phyloP scores from a whole-genome alignment of 2,888 invertebrate species.

The Toxonevra muliebris region DNA sequence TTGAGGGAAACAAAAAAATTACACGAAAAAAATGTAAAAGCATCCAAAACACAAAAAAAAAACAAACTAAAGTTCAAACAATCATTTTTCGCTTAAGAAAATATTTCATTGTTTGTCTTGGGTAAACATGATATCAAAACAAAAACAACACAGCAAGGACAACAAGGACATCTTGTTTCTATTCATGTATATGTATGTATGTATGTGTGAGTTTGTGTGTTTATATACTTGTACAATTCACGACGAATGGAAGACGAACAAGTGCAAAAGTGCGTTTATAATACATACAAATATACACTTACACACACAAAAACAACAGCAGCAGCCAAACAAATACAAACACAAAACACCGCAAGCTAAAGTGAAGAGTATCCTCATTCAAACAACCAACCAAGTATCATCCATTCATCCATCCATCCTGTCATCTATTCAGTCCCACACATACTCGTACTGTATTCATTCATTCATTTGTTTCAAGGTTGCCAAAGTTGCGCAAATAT shows the following conservation, averaged over 20 bases:
- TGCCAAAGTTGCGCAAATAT: no score
- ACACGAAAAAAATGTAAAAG: slow-evolving; percentile 20
- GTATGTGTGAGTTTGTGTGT: neutral
- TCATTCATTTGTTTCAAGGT: no score
- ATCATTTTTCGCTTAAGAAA: slow-evolving; percentile 52
- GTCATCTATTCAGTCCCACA: slow-evolving; percentile 20
- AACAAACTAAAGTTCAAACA: slow-evolving; percentile 54
- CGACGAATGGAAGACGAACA: slow-evolving; percentile 30
- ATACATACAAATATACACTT: neutral
- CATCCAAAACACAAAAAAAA: neutral
- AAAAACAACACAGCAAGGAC: neutral
- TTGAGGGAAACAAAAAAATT: neutral
- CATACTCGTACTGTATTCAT: neutral
- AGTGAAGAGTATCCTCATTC: neutral
- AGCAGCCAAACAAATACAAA: slow-evolving; percentile 30
- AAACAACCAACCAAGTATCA: neutral
- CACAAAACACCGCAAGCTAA: neutral
- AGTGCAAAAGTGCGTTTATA: slow-evolving; percentile 24
- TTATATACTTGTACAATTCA: neutral
- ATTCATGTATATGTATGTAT: slow-evolving; percentile 5
- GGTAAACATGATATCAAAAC: slow-evolving; percentile 16
- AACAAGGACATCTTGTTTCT: no score
- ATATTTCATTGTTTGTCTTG: slow-evolving; percentile 29
- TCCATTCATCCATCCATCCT: neutral
- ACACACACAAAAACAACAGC: slow-evolving; percentile 8